Percentiles rank a stretch among this genome's conserved stretches.
Conservation (phyloP, 2,888 invertebrate species). For the Idaea straminata region DNA sequence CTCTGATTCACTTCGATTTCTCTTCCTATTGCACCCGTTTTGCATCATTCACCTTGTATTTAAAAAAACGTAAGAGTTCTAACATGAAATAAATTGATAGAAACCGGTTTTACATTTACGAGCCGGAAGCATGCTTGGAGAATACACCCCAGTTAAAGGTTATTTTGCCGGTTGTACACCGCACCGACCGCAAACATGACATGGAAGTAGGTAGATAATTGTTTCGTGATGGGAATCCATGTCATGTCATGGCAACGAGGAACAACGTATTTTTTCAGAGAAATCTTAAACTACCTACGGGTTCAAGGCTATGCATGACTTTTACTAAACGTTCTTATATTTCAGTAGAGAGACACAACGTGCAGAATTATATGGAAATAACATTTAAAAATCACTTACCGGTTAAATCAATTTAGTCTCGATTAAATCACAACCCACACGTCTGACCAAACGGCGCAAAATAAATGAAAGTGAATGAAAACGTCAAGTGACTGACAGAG, state of each 20-base stretch:
- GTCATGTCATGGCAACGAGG: too few species aligned
- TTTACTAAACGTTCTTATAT: background rate
- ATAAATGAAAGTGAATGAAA: background rate
- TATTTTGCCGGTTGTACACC: background rate
- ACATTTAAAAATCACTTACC: slow-evolving; percentile 16
- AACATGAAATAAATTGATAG: background rate
- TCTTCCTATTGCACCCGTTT: slow-evolving; percentile 50
- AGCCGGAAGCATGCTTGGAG: background rate
- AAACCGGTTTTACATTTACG: slow-evolving; percentile 10
- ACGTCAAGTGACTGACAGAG: background rate
- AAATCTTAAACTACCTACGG: background rate
- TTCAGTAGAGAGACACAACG: background rate
- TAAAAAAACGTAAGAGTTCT: slow-evolving; percentile 21
- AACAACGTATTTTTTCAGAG: background rate
- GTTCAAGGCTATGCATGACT: background rate
- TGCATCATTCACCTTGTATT: slow-evolving; percentile 37
- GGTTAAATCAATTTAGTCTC: slow-evolving; percentile 5
- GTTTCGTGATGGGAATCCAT: background rate
- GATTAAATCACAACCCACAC: slow-evolving; percentile 13
- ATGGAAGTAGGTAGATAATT: background rate
- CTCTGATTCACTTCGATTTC: slow-evolving; percentile 57
- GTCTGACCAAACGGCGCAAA: slow-evolving; percentile 10
- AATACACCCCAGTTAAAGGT: background rate
- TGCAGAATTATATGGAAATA: background rate
- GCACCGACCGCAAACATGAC: slow-evolving; percentile 1